Conservation (phyloP, 2,113 vertebrate species). For the Columba livia region DNA sequence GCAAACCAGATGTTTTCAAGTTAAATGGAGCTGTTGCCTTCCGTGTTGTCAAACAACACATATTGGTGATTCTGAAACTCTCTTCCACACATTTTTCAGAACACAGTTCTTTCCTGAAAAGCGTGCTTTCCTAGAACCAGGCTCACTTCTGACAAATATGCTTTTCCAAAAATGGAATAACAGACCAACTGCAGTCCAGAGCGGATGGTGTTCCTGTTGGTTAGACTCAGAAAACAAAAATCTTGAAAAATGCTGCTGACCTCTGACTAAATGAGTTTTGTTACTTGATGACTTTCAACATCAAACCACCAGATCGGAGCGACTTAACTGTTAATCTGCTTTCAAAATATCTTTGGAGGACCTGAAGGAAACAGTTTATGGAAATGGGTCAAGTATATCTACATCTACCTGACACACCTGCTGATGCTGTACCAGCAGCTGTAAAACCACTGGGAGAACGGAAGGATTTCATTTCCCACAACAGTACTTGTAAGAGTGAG, state of each 20-base stretch:
- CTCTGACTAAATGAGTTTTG: neutral
- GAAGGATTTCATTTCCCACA: neutral
- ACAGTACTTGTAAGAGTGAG: neutral
- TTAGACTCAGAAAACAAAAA: neutral
- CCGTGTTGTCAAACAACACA: constrained; percentile 28
- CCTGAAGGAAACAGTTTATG: neutral
- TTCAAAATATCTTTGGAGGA: neutral
- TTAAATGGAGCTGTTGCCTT: neutral
- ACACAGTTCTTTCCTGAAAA: neutral
- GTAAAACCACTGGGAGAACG: neutral
- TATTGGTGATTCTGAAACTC: neutral
- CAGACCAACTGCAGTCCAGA: neutral
- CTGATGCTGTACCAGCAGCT: neutral
- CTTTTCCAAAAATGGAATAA: neutral
- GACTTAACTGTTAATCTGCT: neutral
- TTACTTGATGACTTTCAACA: neutral
- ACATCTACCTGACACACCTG: neutral
- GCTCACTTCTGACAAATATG: neutral
- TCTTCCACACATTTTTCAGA: neutral
- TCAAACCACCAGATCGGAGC: neutral
- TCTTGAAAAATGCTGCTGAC: neutral
- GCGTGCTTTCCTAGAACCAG: accelerated
- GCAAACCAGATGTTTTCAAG: neutral
- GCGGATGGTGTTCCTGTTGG: neutral
- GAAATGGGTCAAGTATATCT: neutral